These are phyloP conservation scores for Tinea pellionella DNA, from an alignment of 2,888 invertebrate species.

Conservation along the genomic window DNA sequence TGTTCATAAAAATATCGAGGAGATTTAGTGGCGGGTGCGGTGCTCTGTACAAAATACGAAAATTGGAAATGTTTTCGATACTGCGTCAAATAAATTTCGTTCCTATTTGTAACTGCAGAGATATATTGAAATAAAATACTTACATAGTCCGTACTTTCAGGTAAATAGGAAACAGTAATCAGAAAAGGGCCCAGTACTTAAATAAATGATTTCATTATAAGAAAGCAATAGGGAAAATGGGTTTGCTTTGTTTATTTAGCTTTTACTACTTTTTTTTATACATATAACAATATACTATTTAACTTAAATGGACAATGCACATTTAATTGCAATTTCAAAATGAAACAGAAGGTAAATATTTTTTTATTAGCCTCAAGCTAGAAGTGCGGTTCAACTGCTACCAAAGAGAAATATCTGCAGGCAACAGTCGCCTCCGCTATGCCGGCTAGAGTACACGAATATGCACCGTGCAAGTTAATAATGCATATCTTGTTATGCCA, in stretches of 20 bases:
- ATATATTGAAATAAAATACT: background rate
- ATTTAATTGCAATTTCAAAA: too few species aligned
- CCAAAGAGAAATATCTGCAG: too few species aligned
- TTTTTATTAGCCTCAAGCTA: too few species aligned
- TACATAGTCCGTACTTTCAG: background rate
- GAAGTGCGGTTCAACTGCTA: too few species aligned
- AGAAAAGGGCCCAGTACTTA: constrained; percentile 4
- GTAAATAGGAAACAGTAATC: background rate
- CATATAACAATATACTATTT: background rate
- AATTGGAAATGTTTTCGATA: constrained; percentile 53
- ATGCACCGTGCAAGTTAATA: too few species aligned
- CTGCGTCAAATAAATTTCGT: constrained; percentile 49
- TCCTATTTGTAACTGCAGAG: constrained; percentile 44
- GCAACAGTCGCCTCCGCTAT: too few species aligned
- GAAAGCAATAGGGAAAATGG: background rate
- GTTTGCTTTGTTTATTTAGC: background rate
- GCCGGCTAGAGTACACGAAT: too few species aligned
- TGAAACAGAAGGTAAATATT: too few species aligned
- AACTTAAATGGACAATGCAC: too few species aligned
- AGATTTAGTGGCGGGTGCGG: constrained; percentile 41
- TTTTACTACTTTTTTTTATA: background rate
- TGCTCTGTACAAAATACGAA: constrained; percentile 57
- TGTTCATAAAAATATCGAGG: constrained; percentile 52
- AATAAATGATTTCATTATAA: constrained; percentile 9
- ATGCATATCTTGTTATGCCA: too few species aligned